Conservation (phyloP, 2,888 invertebrate genomes). For the Eustalomyia histrio region DNA sequence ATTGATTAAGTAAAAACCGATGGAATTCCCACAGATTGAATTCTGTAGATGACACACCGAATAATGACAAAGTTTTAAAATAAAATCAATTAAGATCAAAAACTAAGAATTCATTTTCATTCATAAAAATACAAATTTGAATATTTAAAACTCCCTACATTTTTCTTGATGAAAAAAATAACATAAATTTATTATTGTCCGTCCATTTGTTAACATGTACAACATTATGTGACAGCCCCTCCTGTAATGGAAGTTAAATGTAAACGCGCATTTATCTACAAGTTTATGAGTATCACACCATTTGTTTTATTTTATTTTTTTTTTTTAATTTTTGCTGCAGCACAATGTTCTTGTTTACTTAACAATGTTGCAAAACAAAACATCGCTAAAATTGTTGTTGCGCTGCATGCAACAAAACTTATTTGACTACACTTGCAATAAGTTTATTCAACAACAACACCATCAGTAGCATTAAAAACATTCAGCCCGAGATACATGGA, state of each 20-base stretch:
- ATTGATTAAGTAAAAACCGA: too few species aligned
- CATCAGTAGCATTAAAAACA: not conserved
- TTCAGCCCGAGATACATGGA: not conserved
- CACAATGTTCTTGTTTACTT: not conserved
- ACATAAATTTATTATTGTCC: not conserved
- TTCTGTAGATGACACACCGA: too few species aligned
- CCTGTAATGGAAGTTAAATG: slow-evolving; percentile 34
- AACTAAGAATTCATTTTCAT: too few species aligned
- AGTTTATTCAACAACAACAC: slow-evolving; percentile 25
- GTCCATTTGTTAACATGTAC: not conserved
- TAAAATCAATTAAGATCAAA: too few species aligned
- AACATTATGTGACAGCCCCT: slow-evolving; percentile 38
- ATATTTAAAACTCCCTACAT: too few species aligned
- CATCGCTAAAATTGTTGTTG: slow-evolving; percentile 9
- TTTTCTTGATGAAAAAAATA: not conserved
- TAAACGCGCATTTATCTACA: slow-evolving; percentile 62
- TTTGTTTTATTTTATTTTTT: slow-evolving; percentile 38
- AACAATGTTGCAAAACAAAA: not conserved
- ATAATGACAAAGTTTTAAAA: too few species aligned
- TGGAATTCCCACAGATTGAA: too few species aligned
- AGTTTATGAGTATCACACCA: slow-evolving; percentile 63
- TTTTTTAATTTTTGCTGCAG: not conserved
- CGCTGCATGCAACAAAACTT: slow-evolving; percentile 46
- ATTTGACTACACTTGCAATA: slow-evolving; percentile 56
- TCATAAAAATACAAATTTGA: too few species aligned